Base-by-base conservation (phyloP, 2,113 vertebrate species). In the Buteo buteo region DNA sequence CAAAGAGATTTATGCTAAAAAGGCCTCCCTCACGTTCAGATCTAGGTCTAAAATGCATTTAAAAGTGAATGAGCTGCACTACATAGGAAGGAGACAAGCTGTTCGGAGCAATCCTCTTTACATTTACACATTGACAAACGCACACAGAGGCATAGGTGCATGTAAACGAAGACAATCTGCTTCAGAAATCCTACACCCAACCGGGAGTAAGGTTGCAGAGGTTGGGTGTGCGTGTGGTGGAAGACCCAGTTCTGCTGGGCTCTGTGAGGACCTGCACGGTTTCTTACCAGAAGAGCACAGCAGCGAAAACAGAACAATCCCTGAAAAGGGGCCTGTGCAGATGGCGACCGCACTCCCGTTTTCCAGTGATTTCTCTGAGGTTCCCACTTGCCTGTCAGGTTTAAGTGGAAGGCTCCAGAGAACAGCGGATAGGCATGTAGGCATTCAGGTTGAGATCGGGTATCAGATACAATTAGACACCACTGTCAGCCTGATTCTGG, bases 371-470 rank as follows among this genome's bases (percentile, higher is more conserved):
- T 90, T 91, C 95, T 97, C 93, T 31, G 92, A 84, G 66, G 83
- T 88, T 95, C 74, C 81, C 85, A 86, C 62, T 47, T 59, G 74
- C 83, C 91, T 29, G 36, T 42, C 34, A 93, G 29, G 71, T 70
- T 81, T 61, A 58, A 81, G 50, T 31, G 96, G 97, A 91, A 96
- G 78, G 76, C 92, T 93, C 87, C 93, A 94, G 95, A 95, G 94
- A 94, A 52, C 7, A 32, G 85, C 88, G 95, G 86, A 38, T 0
- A 82, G 79, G 55, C 45, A 49, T 44, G 49, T 45, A 97, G 87
- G 82, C 19, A 79, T n/a, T 74, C 58, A 81, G 40, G 82, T 76
- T 93, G 79, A 93, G 59, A 90, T 36, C 38, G 42, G 67, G 47
- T 66, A 93, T 58, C 92, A 77, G 92, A 82, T 84, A 93, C 81